A percentile compares a stretch with the other conserved stretches of the same genome.
phyloP scores from a whole-genome alignment of 2,888 invertebrate genomes.

The Criorhina ranunculi region DNA sequence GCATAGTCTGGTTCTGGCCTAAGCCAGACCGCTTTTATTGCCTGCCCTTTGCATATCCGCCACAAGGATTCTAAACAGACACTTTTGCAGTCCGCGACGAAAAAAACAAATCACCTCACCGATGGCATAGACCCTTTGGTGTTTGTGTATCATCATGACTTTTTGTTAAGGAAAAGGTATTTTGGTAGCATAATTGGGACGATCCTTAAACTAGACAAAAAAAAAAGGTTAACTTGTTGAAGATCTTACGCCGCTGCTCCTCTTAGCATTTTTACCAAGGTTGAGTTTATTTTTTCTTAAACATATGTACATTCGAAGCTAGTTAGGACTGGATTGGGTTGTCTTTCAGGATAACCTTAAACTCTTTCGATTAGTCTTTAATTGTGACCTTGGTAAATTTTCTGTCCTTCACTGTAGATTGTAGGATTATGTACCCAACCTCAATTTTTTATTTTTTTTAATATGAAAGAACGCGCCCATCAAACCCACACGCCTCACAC shows the following conservation, averaged over 20 bases:
- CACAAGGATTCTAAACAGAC: background rate
- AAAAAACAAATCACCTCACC: background rate
- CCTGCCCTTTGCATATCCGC: background rate
- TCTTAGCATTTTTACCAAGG: too few relatives aligned
- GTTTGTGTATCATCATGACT: too few relatives aligned
- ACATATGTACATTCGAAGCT: too few relatives aligned
- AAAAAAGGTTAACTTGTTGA: too few relatives aligned
- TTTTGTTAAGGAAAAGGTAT: too few relatives aligned
- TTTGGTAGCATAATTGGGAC: too few relatives aligned
- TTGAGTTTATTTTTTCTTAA: too few relatives aligned
- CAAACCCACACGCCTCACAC: background rate
- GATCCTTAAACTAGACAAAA: too few relatives aligned
- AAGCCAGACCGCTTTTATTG: background rate
- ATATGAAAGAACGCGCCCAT: background rate
- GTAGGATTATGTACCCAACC: background rate
- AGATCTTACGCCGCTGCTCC: too few relatives aligned
- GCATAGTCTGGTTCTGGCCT: conserved; percentile 16
- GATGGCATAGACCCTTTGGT: background rate
- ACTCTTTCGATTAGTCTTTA: background rate
- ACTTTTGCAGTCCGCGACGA: background rate
- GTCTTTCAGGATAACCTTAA: too few relatives aligned
- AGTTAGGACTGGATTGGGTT: too few relatives aligned
- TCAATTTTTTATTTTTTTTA: background rate
- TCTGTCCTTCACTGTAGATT: background rate
- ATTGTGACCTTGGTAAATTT: background rate